phyloP scores from a whole-genome alignment of 2,113 vertebrate species.

The Rhagologus leucostigma region DNA sequence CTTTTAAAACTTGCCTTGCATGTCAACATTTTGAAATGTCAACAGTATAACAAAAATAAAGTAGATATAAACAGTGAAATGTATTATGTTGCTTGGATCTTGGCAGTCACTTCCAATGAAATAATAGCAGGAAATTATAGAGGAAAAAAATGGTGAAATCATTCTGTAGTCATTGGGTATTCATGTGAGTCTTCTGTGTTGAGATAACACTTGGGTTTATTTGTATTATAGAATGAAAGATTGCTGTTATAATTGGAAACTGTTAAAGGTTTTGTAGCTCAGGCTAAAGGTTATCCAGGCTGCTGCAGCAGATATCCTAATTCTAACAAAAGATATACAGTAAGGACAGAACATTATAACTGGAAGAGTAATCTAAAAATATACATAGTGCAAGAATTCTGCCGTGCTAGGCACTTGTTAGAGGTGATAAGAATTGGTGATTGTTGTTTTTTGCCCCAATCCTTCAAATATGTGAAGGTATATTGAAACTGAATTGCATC shows the following conservation, averaged over 20 bases:
- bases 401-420: slow-evolving; percentile 2
- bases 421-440: slow-evolving; percentile 1
- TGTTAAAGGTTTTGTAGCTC: slow-evolving; percentile 53
- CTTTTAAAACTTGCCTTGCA: neutral
- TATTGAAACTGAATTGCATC: neutral
- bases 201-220: slow-evolving; percentile 68
- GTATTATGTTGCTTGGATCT: slow-evolving; percentile 42
- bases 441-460: neutral
- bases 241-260: slow-evolving; percentile 64
- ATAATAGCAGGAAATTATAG: slow-evolving; percentile 71
- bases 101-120: slow-evolving; percentile 37
- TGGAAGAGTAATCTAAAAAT: slow-evolving; percentile 43
- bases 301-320: slow-evolving; percentile 54
- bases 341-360: slow-evolving; percentile 8
- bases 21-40: slow-evolving; percentile 20
- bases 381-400: neutral
- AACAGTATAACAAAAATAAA: slow-evolving; percentile 43
- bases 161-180: slow-evolving; percentile 34
- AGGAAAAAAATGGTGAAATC: slow-evolving; percentile 52
- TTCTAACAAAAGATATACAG: slow-evolving; percentile 47
- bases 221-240: slow-evolving; percentile 63
- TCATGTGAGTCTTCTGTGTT: slow-evolving; percentile 51
- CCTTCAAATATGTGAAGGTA: neutral
- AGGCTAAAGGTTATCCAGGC: slow-evolving; percentile 60
- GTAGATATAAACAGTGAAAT: slow-evolving; percentile 44